These are phyloP conservation scores for Clytia hemisphaerica DNA, from an alignment of 30 jellyfish, hydroid and myxozoan species.

Conservation along the genomic window DNA sequence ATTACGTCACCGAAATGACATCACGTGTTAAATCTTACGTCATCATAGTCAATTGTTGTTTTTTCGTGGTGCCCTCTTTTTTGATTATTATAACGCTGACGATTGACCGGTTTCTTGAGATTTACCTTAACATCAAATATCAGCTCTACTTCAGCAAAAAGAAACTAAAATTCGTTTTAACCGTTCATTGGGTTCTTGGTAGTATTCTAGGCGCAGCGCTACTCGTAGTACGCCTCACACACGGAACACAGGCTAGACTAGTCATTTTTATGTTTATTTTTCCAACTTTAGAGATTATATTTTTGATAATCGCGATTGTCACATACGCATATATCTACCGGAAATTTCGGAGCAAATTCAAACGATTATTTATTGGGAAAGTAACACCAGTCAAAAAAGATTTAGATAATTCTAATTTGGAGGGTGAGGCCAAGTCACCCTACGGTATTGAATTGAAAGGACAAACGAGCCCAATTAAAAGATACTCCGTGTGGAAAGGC, in stretches of 20 bases:
- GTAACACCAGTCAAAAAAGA: no score
- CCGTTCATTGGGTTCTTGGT: neutral
- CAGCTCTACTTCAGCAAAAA: neutral
- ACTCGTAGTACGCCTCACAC: neutral
- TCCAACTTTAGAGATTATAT: constrained; percentile 2
- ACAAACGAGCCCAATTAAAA: no score
- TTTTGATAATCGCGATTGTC: neutral
- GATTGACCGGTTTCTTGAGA: constrained; percentile 9
- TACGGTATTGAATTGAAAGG: no score
- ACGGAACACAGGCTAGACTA: constrained; percentile 1
- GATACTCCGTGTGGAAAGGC: no score
- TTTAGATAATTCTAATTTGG: no score
- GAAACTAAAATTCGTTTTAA: neutral
- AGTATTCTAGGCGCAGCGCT: neutral
- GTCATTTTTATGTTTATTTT: neutral
- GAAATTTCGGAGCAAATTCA: neutral
- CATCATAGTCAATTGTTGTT: constrained; percentile 8
- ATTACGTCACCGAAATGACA: no score
- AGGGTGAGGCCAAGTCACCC: no score
- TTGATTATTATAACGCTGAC: neutral
- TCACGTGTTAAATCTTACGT: neutral
- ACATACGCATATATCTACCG: constrained; percentile 6
- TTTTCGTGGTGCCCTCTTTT: constrained; percentile 9
- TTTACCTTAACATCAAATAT: constrained; percentile 2
- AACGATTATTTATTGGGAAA: neutral